Evolutionary conservation across 2,797 vertebrate species (phyloP).

Genomic region (Mus spretus): DNA sequence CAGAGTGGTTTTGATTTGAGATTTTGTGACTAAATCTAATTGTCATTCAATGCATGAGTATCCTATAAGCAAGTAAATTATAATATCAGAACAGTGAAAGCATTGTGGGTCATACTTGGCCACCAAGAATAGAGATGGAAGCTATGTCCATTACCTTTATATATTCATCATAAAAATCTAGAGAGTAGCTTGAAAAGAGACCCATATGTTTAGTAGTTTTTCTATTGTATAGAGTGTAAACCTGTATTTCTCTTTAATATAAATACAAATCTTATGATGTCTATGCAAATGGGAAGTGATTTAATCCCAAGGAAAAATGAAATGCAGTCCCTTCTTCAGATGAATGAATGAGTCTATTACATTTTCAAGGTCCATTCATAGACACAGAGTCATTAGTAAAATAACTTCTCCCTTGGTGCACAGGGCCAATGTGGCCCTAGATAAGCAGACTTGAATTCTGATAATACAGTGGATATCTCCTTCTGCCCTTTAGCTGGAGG

Average conservation of each 20-base stretch:
- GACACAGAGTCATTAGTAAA: background rate
- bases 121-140: background rate
- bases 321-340: background rate
- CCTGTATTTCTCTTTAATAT: background rate
- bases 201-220: background rate
- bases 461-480: background rate
- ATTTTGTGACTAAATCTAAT: background rate
- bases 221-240: background rate
- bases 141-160: background rate
- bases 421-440: background rate
- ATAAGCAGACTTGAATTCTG: background rate
- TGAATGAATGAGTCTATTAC: background rate
- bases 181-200: background rate
- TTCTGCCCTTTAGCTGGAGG: background rate
- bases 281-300: background rate
- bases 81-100: background rate
- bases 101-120: background rate
- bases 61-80: background rate
- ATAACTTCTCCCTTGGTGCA: background rate
- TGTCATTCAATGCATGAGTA: background rate
- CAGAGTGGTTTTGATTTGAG: background rate
- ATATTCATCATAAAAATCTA: background rate
- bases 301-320: background rate
- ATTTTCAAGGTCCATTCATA: background rate
- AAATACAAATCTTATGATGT: background rate